A percentile compares a stretch with the other conserved stretches of the same genome.
phyloP scores from a whole-genome alignment of 2,888 invertebrate genomes.

The Polyommatus icarus region DNA sequence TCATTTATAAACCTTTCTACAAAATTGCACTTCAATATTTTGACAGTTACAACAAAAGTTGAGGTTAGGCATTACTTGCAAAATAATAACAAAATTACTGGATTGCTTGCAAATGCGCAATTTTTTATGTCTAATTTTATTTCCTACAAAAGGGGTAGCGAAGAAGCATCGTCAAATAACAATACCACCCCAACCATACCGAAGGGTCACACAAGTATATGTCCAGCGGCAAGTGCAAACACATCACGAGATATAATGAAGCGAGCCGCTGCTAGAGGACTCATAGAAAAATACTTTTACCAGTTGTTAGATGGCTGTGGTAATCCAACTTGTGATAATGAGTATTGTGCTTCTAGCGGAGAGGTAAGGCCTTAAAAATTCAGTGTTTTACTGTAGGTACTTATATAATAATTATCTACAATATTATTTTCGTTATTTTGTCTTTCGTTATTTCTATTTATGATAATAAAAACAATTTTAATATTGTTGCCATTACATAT shows the following conservation, averaged over 20 bases:
- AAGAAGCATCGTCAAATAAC: slow-evolving; percentile 76
- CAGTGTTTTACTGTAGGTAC: background rate
- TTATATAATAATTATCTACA: no score
- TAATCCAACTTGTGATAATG: slow-evolving; percentile 91
- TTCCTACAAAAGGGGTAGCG: slow-evolving; percentile 67
- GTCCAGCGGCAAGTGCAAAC: slow-evolving; percentile 54
- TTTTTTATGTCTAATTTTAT: slow-evolving; percentile 42
- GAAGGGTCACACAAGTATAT: slow-evolving; percentile 64
- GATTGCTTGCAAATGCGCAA: background rate
- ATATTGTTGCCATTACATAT: no score
- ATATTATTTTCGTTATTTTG: no score
- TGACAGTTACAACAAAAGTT: slow-evolving; percentile 41
- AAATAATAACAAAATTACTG: slow-evolving; percentile 47
- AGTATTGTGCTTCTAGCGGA: slow-evolving; percentile 94
- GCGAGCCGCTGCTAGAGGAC: slow-evolving; percentile 88
- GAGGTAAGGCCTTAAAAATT: slow-evolving; percentile 77
- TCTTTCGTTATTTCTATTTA: no score
- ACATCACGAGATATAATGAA: slow-evolving; percentile 84
- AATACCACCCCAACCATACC: slow-evolving; percentile 61
- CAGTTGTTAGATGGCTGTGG: slow-evolving; percentile 96
- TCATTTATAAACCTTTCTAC: slow-evolving; percentile 32
- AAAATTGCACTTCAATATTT: slow-evolving; percentile 30
- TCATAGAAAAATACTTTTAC: slow-evolving; percentile 95
- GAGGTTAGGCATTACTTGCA: slow-evolving; percentile 74
- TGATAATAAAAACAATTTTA: no score